phyloP scores from a whole-genome alignment of 2,888 invertebrate species.

The Watsonalla cultraria region DNA sequence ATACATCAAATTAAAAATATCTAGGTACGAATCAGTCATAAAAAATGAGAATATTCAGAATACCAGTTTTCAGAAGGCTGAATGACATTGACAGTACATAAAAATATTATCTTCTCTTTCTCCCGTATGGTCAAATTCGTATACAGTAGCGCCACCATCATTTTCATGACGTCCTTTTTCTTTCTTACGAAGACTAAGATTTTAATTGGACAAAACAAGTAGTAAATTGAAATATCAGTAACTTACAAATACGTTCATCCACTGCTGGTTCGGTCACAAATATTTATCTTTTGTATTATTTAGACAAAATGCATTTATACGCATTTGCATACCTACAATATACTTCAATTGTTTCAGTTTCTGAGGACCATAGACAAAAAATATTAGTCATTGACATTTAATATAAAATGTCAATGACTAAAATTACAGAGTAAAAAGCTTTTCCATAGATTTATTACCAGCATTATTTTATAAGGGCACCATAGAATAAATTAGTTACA shows the following conservation, averaged over 20 bases:
- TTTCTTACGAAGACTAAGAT: conserved; percentile 25
- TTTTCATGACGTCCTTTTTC: conserved; percentile 25
- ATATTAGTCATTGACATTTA: background rate
- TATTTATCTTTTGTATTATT: conserved; percentile 24
- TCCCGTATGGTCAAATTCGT: conserved; percentile 17
- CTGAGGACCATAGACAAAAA: conserved; percentile 18
- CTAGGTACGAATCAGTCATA: conserved; percentile 20
- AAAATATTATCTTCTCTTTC: conserved; percentile 29
- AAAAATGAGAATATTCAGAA: conserved; percentile 15
- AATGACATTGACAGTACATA: conserved; percentile 38
- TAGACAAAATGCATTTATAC: conserved; percentile 24
- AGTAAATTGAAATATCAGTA: conserved; percentile 4
- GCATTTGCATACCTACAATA: conserved; percentile 33
- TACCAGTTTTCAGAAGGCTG: background rate
- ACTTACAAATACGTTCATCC: conserved; percentile 31
- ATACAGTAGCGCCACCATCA: conserved; percentile 31
- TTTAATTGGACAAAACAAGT: conserved; percentile 1
- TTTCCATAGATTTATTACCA: too few relatives aligned
- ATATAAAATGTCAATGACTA: too few relatives aligned
- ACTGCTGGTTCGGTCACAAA: conserved; percentile 24
- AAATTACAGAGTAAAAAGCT: too few relatives aligned
- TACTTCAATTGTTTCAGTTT: conserved; percentile 43
- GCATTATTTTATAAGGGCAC: too few relatives aligned
- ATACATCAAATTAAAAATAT: background rate
- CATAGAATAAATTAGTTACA: too few relatives aligned